Evolutionary conservation across 2,797 vertebrate species (phyloP).

Genomic region (Mastacembelus armatus): DNA sequence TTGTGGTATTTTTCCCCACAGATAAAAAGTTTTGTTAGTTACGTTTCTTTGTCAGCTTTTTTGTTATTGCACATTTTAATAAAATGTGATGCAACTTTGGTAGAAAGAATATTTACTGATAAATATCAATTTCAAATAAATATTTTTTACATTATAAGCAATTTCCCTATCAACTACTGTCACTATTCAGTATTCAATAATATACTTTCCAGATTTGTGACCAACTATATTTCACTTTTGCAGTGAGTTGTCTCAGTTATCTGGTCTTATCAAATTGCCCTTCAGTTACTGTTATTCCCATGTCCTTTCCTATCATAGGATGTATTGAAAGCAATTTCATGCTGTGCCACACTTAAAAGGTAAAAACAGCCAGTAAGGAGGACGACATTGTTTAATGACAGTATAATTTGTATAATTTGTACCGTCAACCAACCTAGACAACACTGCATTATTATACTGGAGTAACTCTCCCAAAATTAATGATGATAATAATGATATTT

Average conservation of each 20-base stretch:
- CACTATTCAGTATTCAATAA: too few relatives aligned
- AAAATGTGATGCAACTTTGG: background rate
- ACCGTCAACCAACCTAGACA: conserved; percentile 10
- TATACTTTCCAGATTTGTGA: background rate
- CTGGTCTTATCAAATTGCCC: background rate
- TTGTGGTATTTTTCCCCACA: too few relatives aligned
- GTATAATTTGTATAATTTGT: too few relatives aligned
- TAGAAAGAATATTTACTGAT: background rate
- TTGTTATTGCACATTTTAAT: background rate
- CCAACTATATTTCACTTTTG: conserved; percentile 7
- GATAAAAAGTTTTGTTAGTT: too few relatives aligned
- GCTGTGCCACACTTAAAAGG: conserved; percentile 12
- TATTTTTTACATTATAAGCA: background rate
- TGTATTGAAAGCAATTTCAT: background rate
- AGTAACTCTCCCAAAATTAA: background rate
- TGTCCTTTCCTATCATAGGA: conserved; percentile 1
- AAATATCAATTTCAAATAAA: too few relatives aligned
- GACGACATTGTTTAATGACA: background rate
- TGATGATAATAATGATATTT: background rate
- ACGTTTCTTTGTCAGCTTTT: too few relatives aligned
- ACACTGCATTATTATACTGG: background rate
- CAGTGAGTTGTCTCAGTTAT: too few relatives aligned
- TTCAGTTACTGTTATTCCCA: background rate
- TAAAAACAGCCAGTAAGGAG: conserved; percentile 14
- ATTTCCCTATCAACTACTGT: background rate